Base-by-base conservation (phyloP, 2,113 vertebrate species). In the Malurus alboscapulatus region DNA sequence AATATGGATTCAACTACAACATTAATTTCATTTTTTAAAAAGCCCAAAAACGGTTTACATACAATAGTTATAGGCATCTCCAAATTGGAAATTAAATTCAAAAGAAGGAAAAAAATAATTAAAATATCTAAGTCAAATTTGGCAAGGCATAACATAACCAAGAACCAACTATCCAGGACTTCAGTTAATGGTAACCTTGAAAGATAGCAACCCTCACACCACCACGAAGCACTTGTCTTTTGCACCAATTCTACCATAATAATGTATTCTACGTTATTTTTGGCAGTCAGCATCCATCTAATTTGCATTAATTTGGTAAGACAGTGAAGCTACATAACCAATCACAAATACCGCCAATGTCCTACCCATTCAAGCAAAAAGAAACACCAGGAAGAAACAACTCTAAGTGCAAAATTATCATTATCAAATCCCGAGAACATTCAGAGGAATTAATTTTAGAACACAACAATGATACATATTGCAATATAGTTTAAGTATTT, bases 211-310 rank as follows among this genome's bases (percentile, higher is more conserved):
- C 32, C 47, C 15, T 76, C 45, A 34, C 19, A 58, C 7, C 45
- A 73, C 29, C 30, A 29, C 0, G 0, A 24, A 17, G 2, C 24
- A 48, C 40, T 58, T 82, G 25, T 34, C 38, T 72, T 22, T 65
- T 68, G 21, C 36, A 45, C 34, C 42, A 66, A 51, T 62, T 59
- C 47, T 45, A n/a, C 25, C 34, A 15, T 4, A 55, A 24, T 44
- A 36, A 78, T 4, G 16, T 22, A 47, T 34, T 71, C 55, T 14
- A 12, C 1, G 2, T 30, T 66, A 58, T 15, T 86, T 79, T 77
- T 36, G 42, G 32, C 55, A 71, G 51, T 18, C 63, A 73, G 45
- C 29, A 62, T 36, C 34, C 59, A 58, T 22, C 47, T 69, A 34
- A 88, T 74, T 27, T 88, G 75, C 54, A 73, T 85, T 84, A 19